A percentile compares a stretch with the other conserved stretches of the same genome.
phyloP scores from a whole-genome alignment of 37 sponge, comb jelly and placozoan species.

The Ianthella basta region DNA sequence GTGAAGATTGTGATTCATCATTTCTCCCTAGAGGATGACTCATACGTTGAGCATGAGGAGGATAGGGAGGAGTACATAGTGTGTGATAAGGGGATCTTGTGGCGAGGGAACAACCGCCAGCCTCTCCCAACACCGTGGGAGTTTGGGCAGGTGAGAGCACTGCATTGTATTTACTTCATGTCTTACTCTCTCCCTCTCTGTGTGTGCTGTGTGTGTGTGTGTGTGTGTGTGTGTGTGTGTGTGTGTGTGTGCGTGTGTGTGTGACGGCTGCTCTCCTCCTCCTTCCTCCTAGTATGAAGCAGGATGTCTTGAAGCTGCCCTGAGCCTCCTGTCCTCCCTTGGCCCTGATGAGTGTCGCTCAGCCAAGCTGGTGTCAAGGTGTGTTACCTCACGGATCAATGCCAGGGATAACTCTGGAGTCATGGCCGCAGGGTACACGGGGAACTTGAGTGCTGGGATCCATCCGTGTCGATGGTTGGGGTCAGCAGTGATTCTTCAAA shows the following conservation, averaged over 20 bases:
- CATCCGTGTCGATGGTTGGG: slow-evolving; percentile 80
- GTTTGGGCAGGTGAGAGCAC: slow-evolving; percentile 71
- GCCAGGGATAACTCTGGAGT: slow-evolving; percentile 45
- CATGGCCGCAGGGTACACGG: slow-evolving; percentile 33
- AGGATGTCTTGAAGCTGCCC: slow-evolving; percentile 63
- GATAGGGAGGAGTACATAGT: slow-evolving; percentile 46
- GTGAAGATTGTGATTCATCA: no score
- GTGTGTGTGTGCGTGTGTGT: background rate
- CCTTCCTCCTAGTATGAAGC: slow-evolving; percentile 50
- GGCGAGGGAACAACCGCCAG: slow-evolving; percentile 60
- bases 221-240: slow-evolving; percentile 18
- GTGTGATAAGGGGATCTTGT: slow-evolving; percentile 64
- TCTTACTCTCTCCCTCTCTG: background rate
- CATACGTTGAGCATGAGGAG: slow-evolving; percentile 43
- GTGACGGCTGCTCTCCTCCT: background rate
- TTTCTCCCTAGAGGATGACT: slow-evolving; percentile 60
- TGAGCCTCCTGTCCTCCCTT: slow-evolving; percentile 50
- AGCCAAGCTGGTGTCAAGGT: slow-evolving; percentile 41
- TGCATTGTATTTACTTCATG: background rate
- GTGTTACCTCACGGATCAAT: slow-evolving; percentile 21
- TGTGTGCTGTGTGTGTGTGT: slow-evolving; percentile 36
- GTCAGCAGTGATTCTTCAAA: slow-evolving; percentile 63
- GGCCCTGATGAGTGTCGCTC: slow-evolving; percentile 62
- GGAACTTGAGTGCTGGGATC: slow-evolving; percentile 46
- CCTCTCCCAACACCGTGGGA: slow-evolving; percentile 61